Evolutionary conservation across 2,888 invertebrate genomes (phyloP).

Genomic region (Xestia xanthographa): DNA sequence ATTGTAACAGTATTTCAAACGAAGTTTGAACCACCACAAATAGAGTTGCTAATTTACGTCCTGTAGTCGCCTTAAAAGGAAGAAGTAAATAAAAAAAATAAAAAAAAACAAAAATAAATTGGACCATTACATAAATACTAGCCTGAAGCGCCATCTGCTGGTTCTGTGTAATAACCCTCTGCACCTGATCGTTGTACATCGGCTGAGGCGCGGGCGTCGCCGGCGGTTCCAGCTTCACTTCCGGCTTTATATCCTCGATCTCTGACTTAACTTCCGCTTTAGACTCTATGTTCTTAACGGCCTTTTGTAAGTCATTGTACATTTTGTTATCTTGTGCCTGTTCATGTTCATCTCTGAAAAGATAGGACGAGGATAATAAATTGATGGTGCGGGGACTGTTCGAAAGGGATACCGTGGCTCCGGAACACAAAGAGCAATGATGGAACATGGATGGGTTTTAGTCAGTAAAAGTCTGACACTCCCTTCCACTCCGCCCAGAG

Average conservation of each 20-base stretch:
- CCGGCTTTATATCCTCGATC: constrained; percentile 78
- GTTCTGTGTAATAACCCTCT: constrained; percentile 80
- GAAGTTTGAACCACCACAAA: no score
- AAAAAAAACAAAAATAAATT: constrained; percentile 8
- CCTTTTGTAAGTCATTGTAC: constrained; percentile 83
- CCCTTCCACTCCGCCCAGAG: no score
- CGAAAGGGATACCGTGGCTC: no score
- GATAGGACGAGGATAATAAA: background rate
- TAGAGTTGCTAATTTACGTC: no score
- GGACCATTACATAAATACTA: constrained; percentile 45
- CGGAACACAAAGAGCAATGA: no score
- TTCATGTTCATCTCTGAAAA: constrained; percentile 80
- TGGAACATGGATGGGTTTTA: no score
- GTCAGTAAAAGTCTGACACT: no score
- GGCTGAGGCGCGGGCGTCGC: constrained; percentile 69
- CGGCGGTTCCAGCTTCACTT: constrained; percentile 76
- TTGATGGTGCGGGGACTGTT: no score
- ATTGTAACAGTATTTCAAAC: no score
- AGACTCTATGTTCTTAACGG: constrained; percentile 83
- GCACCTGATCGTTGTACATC: constrained; percentile 80
- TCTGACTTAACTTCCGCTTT: constrained; percentile 81
- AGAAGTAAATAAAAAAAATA: background rate
- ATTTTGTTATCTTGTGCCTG: constrained; percentile 81
- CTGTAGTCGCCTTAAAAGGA: background rate
- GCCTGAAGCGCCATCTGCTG: constrained; percentile 86